Evolutionary conservation across 1,140 invertebrate genomes (phyloP).

Genomic region (Penaeus japonicus): DNA sequence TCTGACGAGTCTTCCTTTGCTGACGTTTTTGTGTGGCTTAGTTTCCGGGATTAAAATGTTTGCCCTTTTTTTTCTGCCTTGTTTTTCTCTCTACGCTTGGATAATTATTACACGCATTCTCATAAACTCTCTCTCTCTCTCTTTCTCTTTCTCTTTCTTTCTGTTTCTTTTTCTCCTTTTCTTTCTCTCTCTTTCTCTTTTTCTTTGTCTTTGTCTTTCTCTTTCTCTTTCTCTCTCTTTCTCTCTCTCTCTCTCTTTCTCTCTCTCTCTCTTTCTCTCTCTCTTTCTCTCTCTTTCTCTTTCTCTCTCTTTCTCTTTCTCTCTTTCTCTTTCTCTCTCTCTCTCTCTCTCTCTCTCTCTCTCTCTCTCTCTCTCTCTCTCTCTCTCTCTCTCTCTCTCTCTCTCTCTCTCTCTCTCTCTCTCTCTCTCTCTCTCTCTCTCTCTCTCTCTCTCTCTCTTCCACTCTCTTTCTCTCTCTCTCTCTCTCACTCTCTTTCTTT

Average conservation of each 20-base stretch:
- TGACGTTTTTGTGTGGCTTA: no score
- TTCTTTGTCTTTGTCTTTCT: background rate
- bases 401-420: constrained; percentile 14
- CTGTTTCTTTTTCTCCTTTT: background rate
- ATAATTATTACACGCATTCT: no score
- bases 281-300: constrained; percentile 19
- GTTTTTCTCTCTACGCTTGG: no score
- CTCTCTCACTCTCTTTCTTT: background rate
- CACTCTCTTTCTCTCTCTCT: background rate
- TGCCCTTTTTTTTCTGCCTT: no score
- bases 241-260: background rate
- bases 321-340: background rate
- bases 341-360: background rate
- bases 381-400: constrained; percentile 2
- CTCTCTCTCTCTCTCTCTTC: background rate
- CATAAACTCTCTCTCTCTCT: no score
- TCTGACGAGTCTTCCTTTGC: no score
- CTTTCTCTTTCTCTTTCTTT: no score
- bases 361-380: background rate
- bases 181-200: background rate
- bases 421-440: background rate
- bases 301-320: background rate
- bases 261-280: constrained; percentile 16
- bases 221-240: background rate
- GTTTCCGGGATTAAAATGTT: no score